phyloP scores from a whole-genome alignment of 2,888 invertebrate species.

The Synanthedon tipuliformis region DNA sequence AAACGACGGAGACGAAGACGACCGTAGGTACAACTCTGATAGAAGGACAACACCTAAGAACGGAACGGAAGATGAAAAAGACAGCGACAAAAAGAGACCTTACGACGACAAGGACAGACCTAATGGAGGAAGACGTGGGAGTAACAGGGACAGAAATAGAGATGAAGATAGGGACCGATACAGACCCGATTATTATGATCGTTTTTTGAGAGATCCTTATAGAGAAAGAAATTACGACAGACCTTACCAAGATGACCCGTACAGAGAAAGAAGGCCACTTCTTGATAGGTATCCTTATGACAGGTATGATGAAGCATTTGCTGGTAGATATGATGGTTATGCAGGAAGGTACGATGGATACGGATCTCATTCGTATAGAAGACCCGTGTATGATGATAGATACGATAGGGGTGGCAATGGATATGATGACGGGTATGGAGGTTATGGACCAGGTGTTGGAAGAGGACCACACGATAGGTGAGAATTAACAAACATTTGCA shows the following conservation, averaged over 20 bases:
- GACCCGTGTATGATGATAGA: conserved; percentile 32
- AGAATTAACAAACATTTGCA: conserved; percentile 8
- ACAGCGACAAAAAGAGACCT: conserved; percentile 26
- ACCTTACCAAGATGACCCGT: conserved; percentile 35
- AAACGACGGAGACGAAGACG: conserved; percentile 24
- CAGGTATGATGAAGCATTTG: conserved; percentile 28
- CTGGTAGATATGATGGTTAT: conserved; percentile 5
- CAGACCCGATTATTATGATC: conserved; percentile 54
- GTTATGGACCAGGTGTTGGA: conserved; percentile 36
- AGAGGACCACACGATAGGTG: conserved; percentile 64
- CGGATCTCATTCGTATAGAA: conserved; percentile 27
- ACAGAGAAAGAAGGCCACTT: conserved; percentile 37
- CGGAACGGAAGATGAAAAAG: conserved; percentile 40
- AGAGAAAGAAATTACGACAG: conserved; percentile 37
- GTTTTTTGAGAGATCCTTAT: conserved; percentile 49
- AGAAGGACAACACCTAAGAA: conserved; percentile 32
- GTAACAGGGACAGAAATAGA: conserved; percentile 36
- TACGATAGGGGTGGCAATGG: conserved; percentile 23
- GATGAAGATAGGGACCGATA: conserved; percentile 52
- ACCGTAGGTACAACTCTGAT: conserved; percentile 20
- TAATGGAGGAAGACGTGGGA: conserved; percentile 25
- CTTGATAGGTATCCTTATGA: conserved; percentile 38
- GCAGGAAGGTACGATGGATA: conserved; percentile 28
- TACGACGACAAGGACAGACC: conserved; percentile 35
- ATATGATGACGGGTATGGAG: conserved; percentile 48